phyloP scores from a whole-genome alignment of 2,113 vertebrate genomes.

The Ceuthmochares aereus region DNA sequence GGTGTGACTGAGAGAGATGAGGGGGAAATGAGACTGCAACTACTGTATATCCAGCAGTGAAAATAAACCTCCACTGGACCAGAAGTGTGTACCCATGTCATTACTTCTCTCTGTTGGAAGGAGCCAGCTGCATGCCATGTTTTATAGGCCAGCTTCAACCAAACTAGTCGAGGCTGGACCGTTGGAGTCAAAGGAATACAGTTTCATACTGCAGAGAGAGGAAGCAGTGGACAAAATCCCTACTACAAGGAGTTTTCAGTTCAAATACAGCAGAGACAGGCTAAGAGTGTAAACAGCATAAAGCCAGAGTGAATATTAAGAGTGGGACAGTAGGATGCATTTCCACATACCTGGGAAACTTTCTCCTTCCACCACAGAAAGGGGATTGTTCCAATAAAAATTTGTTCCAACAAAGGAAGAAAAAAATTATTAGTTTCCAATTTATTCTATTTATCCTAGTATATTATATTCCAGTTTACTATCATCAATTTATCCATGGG shows the following conservation, averaged over 20 bases:
- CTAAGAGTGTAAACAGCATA: neutral
- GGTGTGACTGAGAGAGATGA: neutral
- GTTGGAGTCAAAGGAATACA: neutral
- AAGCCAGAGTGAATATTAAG: neutral
- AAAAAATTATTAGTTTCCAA: neutral
- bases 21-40: neutral
- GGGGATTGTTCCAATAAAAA: no score
- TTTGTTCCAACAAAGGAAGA: neutral
- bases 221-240: neutral
- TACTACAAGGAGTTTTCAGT: neutral
- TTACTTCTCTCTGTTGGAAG: neutral
- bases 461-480: neutral
- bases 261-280: neutral
- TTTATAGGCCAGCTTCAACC: neutral
- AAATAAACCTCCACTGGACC: slow-evolving; percentile 2
- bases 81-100: neutral
- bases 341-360: neutral
- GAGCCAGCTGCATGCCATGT: neutral
- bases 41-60: neutral
- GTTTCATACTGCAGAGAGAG: neutral
- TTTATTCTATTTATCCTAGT: neutral
- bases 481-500: neutral
- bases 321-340: neutral
- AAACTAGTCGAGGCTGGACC: neutral
- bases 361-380: neutral